These are phyloP conservation scores for Trichogramma dendrolimi DNA, from an alignment of 2,888 invertebrate genomes.

Conservation along the genomic window DNA sequence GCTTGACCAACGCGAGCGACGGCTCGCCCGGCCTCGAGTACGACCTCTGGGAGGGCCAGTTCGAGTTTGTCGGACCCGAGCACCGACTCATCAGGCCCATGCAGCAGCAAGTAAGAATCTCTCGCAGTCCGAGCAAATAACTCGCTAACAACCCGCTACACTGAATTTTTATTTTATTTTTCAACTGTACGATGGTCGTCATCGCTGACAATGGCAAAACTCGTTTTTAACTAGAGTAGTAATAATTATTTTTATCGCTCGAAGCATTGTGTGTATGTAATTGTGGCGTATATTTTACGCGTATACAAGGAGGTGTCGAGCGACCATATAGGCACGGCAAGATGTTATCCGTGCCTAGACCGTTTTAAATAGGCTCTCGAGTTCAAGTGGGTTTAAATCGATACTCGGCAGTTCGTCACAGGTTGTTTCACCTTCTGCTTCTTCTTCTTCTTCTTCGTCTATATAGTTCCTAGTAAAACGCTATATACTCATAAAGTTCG, in stretches of 20 bases:
- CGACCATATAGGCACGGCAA: no score
- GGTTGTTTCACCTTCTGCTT: background rate
- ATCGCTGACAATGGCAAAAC: no score
- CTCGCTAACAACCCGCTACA: no score
- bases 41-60: constrained; percentile 87
- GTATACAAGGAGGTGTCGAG: no score
- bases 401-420: constrained; percentile 4
- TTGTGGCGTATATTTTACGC: no score
- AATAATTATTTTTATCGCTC: no score
- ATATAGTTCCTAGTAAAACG: background rate
- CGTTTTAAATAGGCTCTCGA: constrained; percentile 4
- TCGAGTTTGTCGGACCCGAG: constrained; percentile 68
- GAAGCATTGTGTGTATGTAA: no score
- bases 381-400: constrained; percentile 30
- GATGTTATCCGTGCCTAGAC: background rate
- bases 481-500: background rate
- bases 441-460: background rate
- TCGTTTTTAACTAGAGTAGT: no score
- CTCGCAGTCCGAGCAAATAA: no score
- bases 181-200: no score
- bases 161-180: no score
- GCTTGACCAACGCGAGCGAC: constrained; percentile 7
- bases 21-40: constrained; percentile 68
- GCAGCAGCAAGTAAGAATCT: constrained; percentile 24
- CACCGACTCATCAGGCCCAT: constrained; percentile 32